Evolutionary conservation across 1,140 invertebrate genomes (phyloP).

Genomic region (Aethina tumida): DNA sequence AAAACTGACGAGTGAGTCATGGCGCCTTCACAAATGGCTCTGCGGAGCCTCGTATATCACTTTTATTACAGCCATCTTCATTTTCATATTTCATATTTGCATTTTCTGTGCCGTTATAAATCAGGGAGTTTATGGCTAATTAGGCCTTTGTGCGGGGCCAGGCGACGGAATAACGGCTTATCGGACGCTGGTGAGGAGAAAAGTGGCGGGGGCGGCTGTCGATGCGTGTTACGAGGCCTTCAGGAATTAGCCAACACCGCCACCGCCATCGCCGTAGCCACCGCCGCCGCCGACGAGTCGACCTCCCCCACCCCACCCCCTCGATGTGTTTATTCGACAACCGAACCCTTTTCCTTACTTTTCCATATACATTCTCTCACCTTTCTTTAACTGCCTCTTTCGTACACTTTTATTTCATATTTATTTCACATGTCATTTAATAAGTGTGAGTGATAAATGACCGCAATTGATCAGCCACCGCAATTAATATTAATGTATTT

Average conservation of each 20-base stretch:
- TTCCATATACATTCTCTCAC: too few relatives aligned
- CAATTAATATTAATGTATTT: too few relatives aligned
- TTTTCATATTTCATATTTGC: slow-evolving; percentile 76
- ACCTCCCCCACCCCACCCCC: too few relatives aligned
- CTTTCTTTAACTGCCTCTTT: too few relatives aligned
- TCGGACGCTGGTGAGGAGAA: slow-evolving; percentile 29
- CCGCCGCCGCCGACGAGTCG: too few relatives aligned
- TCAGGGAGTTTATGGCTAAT: slow-evolving; percentile 59
- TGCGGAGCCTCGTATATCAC: slow-evolving; percentile 64
- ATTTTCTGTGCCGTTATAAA: slow-evolving; percentile 53
- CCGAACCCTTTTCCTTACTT: too few relatives aligned
- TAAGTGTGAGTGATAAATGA: too few relatives aligned
- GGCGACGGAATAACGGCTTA: slow-evolving; percentile 35
- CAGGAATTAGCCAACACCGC: slow-evolving; percentile 9
- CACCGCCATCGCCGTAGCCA: too few relatives aligned
- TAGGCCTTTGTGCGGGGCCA: slow-evolving; percentile 47
- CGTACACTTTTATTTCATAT: too few relatives aligned
- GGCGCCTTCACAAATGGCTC: slow-evolving; percentile 61
- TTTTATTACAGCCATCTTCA: slow-evolving; percentile 70
- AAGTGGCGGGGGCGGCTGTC: slow-evolving; percentile 12
- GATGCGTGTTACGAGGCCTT: slow-evolving; percentile 17
- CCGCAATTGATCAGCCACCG: too few relatives aligned
- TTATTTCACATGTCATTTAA: too few relatives aligned
- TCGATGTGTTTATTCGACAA: too few relatives aligned
- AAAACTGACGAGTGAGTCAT: slow-evolving; percentile 51